A percentile compares a stretch with the other conserved stretches of the same genome.
Conservation (phyloP, 2,888 invertebrate species). For the Steromphala cineraria region DNA sequence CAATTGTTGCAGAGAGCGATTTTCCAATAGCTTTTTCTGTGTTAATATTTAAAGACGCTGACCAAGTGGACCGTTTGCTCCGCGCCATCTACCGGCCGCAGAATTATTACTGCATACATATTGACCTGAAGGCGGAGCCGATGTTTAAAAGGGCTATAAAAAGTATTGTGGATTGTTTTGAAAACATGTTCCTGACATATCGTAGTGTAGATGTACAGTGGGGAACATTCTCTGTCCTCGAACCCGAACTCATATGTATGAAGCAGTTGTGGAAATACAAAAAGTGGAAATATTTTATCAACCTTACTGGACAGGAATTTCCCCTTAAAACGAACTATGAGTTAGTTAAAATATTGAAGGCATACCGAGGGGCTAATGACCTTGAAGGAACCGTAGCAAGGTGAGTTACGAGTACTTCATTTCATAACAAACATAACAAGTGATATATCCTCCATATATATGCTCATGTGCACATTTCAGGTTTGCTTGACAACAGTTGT, state of each 20-base stretch:
- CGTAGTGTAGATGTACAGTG: constrained; percentile 50
- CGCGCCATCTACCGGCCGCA: constrained; percentile 62
- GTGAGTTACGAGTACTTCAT: constrained; percentile 28
- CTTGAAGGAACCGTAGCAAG: constrained; percentile 43
- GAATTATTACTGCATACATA: constrained; percentile 66
- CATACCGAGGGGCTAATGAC: constrained; percentile 65
- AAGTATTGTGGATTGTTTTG: constrained; percentile 55
- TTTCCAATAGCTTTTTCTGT: constrained; percentile 62
- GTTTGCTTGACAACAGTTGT: too few relatives aligned
- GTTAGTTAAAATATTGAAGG: constrained; percentile 59
- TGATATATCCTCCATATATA: too few relatives aligned
- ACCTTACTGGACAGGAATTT: constrained; percentile 66
- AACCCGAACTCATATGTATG: constrained; percentile 67
- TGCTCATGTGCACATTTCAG: too few relatives aligned
- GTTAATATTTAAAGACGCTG: constrained; percentile 51
- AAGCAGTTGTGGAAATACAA: constrained; percentile 42
- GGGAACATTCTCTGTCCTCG: constrained; percentile 61
- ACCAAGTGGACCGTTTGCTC: constrained; percentile 54
- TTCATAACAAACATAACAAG: neutral
- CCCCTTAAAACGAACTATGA: constrained; percentile 68
- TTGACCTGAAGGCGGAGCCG: constrained; percentile 53
- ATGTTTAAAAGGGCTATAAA: constrained; percentile 43
- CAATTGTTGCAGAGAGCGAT: constrained; percentile 35
- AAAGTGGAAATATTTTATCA: constrained; percentile 69
- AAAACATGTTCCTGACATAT: constrained; percentile 63